Evolutionary conservation across 2,888 invertebrate genomes (phyloP).

Genomic region (Cordylochernes scorpioides): DNA sequence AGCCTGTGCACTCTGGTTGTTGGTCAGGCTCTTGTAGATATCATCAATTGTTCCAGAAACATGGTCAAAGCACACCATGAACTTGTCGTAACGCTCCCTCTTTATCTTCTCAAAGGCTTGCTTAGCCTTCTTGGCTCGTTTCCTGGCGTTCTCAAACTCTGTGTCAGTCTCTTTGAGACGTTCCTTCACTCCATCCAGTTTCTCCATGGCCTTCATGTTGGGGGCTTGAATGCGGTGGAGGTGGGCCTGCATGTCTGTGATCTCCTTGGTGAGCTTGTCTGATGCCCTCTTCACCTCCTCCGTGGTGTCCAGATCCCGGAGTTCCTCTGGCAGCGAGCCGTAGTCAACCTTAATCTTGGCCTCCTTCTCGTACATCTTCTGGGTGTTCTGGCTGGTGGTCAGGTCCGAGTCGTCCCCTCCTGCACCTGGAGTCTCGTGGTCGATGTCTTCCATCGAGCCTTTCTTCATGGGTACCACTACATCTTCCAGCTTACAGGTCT

Average conservation of each 20-base stretch:
- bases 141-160: slow-evolving; percentile 77
- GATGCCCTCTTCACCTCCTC: slow-evolving; percentile 65
- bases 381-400: slow-evolving; percentile 18
- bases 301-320: slow-evolving; percentile 56
- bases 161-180: slow-evolving; percentile 83
- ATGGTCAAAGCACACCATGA: slow-evolving; percentile 84
- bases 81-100: slow-evolving; percentile 71
- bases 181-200: slow-evolving; percentile 70
- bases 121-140: slow-evolving; percentile 77
- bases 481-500: slow-evolving; percentile 94
- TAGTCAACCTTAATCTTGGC: slow-evolving; percentile 59
- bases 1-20: slow-evolving; percentile 84
- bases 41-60: slow-evolving; percentile 94
- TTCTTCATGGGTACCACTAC: slow-evolving; percentile 62
- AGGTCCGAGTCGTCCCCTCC: slow-evolving; percentile 11
- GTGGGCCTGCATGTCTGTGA: slow-evolving; percentile 52
- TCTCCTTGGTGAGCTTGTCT: slow-evolving; percentile 52
- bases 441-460: slow-evolving; percentile 76
- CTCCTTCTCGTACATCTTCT: slow-evolving; percentile 26
- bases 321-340: slow-evolving; percentile 38
- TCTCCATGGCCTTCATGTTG: slow-evolving; percentile 49
- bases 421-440: slow-evolving; percentile 28
- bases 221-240: slow-evolving; percentile 89
- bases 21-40: slow-evolving; percentile 79
- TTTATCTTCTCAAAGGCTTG: slow-evolving; percentile 78